Percentiles rank a stretch among this genome's conserved stretches.
Conservation (phyloP, 2,888 invertebrate species). For the Cephus sareptanus region DNA sequence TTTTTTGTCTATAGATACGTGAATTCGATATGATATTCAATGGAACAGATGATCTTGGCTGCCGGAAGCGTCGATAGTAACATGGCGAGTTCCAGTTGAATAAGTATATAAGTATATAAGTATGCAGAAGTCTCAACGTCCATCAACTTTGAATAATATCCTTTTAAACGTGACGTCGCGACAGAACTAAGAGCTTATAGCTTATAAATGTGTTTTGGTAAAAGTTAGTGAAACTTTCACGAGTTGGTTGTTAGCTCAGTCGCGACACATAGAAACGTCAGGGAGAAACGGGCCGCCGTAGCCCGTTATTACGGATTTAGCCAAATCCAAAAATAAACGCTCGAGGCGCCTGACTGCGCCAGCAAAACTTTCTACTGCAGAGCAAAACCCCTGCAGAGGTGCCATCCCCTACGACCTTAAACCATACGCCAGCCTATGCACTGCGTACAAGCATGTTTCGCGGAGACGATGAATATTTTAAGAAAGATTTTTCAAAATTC, state of each 20-base stretch:
- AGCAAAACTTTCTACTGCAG: conserved; percentile 45
- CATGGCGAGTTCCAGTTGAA: neutral
- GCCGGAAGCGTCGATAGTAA: neutral
- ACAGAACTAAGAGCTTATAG: conserved; percentile 29
- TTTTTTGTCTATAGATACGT: too few species aligned
- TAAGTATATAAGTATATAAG: neutral
- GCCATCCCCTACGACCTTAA: conserved; percentile 6
- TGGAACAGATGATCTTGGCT: neutral
- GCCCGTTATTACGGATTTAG: conserved; percentile 32
- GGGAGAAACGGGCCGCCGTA: conserved; percentile 11
- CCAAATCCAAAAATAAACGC: conserved; percentile 31
- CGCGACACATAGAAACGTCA: neutral
- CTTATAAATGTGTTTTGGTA: conserved; percentile 38
- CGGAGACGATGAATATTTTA: neutral
- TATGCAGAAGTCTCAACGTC: conserved; percentile 4
- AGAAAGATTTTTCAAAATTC: neutral
- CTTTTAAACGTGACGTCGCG: neutral
- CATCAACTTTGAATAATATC: conserved; percentile 17
- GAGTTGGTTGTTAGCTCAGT: neutral
- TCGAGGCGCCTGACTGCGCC: conserved; percentile 32
- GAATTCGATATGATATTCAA: neutral
- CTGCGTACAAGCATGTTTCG: neutral
- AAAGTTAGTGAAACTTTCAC: conserved; percentile 15
- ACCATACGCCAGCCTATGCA: neutral
- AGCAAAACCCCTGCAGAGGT: conserved; percentile 27